phyloP scores from a whole-genome alignment of 2,797 vertebrate species.

The Neopelma chrysocephalum region DNA sequence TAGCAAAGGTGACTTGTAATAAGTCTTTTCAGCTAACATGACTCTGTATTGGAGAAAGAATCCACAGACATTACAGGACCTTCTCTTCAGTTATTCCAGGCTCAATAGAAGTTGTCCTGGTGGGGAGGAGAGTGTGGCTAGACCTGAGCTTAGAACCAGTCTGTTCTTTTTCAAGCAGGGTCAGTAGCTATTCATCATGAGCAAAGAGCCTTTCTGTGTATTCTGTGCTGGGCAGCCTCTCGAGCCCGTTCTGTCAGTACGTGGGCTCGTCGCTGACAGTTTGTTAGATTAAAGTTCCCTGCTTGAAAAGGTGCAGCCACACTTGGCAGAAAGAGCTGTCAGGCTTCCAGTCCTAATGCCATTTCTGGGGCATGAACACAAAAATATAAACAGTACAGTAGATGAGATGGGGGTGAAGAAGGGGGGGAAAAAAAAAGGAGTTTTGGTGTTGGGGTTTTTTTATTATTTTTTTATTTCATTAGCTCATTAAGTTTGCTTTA shows the following conservation, averaged over 20 bases:
- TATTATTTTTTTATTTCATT: background rate
- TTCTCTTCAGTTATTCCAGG: background rate
- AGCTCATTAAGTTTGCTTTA: background rate
- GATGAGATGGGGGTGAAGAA: background rate
- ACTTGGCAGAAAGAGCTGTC: slow-evolving; percentile 26
- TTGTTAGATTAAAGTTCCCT: background rate
- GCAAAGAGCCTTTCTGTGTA: background rate
- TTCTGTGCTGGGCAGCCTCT: background rate
- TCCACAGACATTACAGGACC: background rate
- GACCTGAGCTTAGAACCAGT: background rate
- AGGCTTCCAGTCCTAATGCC: slow-evolving; percentile 9
- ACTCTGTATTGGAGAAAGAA: background rate
- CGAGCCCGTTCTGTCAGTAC: background rate
- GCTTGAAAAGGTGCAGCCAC: slow-evolving; percentile 25
- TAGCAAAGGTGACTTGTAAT: background rate
- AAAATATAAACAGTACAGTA: background rate
- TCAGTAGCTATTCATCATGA: slow-evolving; percentile 6
- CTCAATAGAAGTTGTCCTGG: background rate
- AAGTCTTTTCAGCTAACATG: background rate
- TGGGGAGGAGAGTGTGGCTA: background rate
- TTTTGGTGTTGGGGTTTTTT: background rate
- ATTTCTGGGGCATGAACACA: slow-evolving; percentile 3
- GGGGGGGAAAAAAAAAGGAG: background rate
- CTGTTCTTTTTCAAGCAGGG: slow-evolving; percentile 10
- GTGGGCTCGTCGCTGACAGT: background rate